phyloP scores from a whole-genome alignment of 2,888 invertebrate genomes.

The Eulithis testata region DNA sequence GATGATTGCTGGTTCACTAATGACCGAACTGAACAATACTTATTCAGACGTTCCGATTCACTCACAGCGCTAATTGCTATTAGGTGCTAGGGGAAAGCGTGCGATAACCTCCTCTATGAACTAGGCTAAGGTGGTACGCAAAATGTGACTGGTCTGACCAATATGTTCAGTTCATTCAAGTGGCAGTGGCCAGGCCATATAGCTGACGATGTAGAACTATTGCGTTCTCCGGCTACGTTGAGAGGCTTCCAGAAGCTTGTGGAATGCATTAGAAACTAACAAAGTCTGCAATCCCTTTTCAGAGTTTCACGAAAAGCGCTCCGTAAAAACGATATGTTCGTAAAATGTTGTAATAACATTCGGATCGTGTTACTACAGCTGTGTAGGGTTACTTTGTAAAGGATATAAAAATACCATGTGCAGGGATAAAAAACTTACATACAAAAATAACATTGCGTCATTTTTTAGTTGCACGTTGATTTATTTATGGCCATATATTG shows the following conservation, averaged over 20 bases:
- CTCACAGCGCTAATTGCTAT: constrained; percentile 25
- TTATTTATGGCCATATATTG: neutral
- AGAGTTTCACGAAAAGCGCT: constrained; percentile 20
- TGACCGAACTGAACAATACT: constrained; percentile 27
- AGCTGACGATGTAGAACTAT: no score
- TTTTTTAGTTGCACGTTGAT: neutral
- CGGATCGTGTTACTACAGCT: constrained; percentile 10
- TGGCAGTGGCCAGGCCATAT: no score
- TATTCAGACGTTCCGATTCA: constrained; percentile 22
- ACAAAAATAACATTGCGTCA: neutral
- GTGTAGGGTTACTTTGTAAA: constrained; percentile 14
- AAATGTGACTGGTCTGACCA: no score
- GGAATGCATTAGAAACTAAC: constrained; percentile 1
- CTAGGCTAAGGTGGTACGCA: no score
- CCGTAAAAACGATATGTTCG: constrained; percentile 2
- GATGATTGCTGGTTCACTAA: constrained; percentile 21
- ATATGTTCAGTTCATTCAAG: no score
- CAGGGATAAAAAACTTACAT: neutral
- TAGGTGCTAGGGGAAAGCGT: constrained; percentile 14
- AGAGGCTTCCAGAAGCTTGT: no score
- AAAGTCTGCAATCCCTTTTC: constrained; percentile 8
- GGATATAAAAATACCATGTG: constrained; percentile 14
- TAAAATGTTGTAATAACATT: constrained; percentile 6
- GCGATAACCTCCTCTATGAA: neutral
- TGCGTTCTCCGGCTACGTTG: no score